Evolutionary conservation across 2,888 invertebrate species (phyloP).

Genomic region (Ferrisia virgata): DNA sequence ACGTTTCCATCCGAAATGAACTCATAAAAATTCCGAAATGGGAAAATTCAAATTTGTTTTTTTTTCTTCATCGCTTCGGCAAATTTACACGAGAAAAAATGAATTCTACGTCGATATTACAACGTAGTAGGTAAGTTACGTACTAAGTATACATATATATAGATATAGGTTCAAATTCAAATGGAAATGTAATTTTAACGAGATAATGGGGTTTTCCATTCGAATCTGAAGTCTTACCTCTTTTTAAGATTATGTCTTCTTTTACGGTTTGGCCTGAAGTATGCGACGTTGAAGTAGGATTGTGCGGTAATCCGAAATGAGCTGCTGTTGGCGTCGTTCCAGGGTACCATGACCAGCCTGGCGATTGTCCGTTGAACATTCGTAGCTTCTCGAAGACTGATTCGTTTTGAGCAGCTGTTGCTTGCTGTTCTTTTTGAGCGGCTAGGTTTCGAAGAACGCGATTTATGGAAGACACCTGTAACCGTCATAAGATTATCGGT

Average conservation of each 20-base stretch:
- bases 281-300: constrained; percentile 46
- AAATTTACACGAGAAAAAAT: constrained; percentile 1
- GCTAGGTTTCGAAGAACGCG: constrained; percentile 93
- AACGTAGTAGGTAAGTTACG: no score
- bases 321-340: constrained; percentile 46
- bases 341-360: constrained; percentile 53
- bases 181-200: constrained; percentile 1
- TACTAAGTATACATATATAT: no score
- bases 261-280: constrained; percentile 42
- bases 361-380: constrained; percentile 86
- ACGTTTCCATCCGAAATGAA: constrained; percentile 40
- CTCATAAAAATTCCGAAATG: constrained; percentile 34
- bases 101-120: not conserved
- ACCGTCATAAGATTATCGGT: constrained; percentile 46
- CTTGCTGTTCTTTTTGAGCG: constrained; percentile 90
- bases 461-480: constrained; percentile 96
- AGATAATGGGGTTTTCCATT: not conserved
- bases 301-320: constrained; percentile 45
- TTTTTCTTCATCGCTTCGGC: not conserved
- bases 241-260: constrained; percentile 40
- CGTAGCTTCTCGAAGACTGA: constrained; percentile 91
- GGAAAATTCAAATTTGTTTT: constrained; percentile 22
- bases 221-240: constrained; percentile 43
- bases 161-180: no score
- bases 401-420: constrained; percentile 64